Conservation (phyloP, 2,888 invertebrate species). For the Anoplius nigerrimus region DNA sequence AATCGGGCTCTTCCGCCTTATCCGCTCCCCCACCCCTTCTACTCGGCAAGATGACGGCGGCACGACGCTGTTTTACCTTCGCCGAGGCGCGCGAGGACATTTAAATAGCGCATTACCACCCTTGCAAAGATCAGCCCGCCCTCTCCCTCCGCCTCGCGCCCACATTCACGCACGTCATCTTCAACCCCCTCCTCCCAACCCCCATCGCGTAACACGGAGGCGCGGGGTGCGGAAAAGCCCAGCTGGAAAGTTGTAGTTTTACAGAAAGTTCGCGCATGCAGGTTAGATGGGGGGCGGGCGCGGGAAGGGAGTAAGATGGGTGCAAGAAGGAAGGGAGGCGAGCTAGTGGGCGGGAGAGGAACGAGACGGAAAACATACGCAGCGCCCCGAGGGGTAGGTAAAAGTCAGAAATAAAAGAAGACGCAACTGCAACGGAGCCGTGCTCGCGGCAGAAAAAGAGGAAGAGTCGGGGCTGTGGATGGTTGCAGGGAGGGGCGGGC, state of each 20-base stretch:
- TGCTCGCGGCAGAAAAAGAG: not conserved
- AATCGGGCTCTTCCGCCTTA: slow-evolving; percentile 11
- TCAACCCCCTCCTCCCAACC: too few species aligned
- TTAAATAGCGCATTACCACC: slow-evolving; percentile 59
- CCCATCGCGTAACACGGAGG: too few species aligned
- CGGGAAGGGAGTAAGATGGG: not conserved
- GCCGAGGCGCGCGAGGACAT: slow-evolving; percentile 45
- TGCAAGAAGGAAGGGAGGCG: slow-evolving; percentile 19
- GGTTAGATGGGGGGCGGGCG: not conserved
- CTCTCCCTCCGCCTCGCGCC: not conserved
- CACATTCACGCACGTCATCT: slow-evolving; percentile 10
- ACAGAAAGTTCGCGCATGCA: not conserved
- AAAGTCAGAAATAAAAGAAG: slow-evolving; percentile 36
- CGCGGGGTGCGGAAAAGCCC: too few species aligned
- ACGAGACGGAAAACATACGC: slow-evolving; percentile 14
- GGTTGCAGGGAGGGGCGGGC: not conserved
- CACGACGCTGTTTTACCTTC: slow-evolving; percentile 45
- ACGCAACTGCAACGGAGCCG: slow-evolving; percentile 5
- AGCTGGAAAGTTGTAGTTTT: too few species aligned
- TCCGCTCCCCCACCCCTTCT: slow-evolving; percentile 32
- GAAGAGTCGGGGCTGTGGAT: not conserved
- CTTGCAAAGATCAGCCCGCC: slow-evolving; percentile 40
- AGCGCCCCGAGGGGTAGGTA: slow-evolving; percentile 24
- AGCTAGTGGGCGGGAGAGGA: not conserved
- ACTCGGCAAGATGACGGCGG: slow-evolving; percentile 23